These are phyloP conservation scores for Zygaena filipendulae DNA, from an alignment of 2,888 invertebrate species.

Conservation along the genomic window DNA sequence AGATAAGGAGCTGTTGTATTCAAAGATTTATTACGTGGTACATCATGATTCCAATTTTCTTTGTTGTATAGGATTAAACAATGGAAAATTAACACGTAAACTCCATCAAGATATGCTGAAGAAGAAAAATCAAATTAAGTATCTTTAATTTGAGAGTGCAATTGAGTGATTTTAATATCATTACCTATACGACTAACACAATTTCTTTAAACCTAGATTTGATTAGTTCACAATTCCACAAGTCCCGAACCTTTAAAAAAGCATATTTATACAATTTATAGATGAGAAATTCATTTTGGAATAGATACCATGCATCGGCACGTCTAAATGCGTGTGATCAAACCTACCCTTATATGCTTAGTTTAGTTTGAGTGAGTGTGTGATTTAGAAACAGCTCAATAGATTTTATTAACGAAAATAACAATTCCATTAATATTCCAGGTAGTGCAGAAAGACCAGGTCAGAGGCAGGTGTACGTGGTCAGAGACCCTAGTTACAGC, in stretches of 20 bases:
- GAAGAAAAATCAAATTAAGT: conserved; percentile 60
- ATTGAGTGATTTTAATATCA: conserved; percentile 51
- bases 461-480: conserved; percentile 88
- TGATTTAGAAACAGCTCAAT: too few relatives aligned
- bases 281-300: too few relatives aligned
- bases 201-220: too few relatives aligned
- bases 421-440: too few relatives aligned
- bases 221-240: too few relatives aligned
- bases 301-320: too few relatives aligned
- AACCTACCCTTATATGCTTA: too few relatives aligned
- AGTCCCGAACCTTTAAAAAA: too few relatives aligned
- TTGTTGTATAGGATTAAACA: conserved; percentile 49
- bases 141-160: conserved; percentile 47
- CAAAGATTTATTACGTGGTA: not conserved
- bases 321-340: too few relatives aligned
- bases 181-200: too few relatives aligned
- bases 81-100: conserved; percentile 40
- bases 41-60: conserved; percentile 20
- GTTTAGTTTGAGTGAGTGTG: conserved; percentile 4
- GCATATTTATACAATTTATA: too few relatives aligned
- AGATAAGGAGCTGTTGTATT: not conserved
- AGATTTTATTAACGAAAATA: too few relatives aligned
- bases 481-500: conserved; percentile 79
- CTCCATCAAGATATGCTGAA: conserved; percentile 52
- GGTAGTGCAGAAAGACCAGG: conserved; percentile 88